phyloP scores from a whole-genome alignment of 2,888 invertebrate species.

The Exephanes ischioxanthus region DNA sequence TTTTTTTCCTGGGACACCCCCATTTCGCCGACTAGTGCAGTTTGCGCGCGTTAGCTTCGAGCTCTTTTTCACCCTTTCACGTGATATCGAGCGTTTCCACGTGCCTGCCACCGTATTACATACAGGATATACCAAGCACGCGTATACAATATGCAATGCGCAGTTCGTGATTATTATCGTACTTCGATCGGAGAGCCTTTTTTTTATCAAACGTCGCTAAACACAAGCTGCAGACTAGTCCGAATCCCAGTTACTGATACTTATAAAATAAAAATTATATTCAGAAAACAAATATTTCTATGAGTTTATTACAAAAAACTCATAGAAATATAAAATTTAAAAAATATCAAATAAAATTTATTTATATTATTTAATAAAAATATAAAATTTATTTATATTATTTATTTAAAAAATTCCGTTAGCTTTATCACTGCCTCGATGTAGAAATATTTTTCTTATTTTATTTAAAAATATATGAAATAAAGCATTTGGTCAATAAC shows the following conservation, averaged over 20 bases:
- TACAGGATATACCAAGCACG: not conserved
- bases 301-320: not conserved
- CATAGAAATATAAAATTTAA: too few species aligned
- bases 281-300: not conserved
- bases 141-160: conserved; percentile 8
- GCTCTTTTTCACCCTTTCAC: conserved; percentile 1
- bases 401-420: not conserved
- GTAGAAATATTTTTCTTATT: conserved; percentile 1
- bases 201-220: not conserved
- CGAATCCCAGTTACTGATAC: not conserved
- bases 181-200: not conserved
- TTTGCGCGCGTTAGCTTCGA: conserved; percentile 6
- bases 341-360: too few species aligned
- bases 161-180: conserved; percentile 17
- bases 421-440: not conserved
- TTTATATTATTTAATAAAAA: too few species aligned
- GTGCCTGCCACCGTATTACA: not conserved
- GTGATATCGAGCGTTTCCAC: conserved; percentile 30
- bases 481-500: not conserved
- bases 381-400: too few species aligned
- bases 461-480: not conserved
- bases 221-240: not conserved
- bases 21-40: not conserved
- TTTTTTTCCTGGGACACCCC: conserved; percentile 14
- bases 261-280: too few species aligned